phyloP scores from a whole-genome alignment of 2,113 vertebrate genomes.

The Gambusia holbrooki region DNA sequence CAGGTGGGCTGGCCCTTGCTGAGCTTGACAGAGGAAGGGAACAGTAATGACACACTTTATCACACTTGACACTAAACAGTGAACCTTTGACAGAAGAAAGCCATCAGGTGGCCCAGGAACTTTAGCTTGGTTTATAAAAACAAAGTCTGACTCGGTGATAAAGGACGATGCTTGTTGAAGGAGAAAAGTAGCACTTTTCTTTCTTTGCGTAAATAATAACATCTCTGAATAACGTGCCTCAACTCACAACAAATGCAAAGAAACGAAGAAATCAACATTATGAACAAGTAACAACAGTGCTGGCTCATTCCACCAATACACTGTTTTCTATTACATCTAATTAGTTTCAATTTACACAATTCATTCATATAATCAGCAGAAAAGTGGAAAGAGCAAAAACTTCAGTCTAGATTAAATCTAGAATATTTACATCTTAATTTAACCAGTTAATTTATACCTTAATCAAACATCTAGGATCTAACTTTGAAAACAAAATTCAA shows the following conservation, averaged over 20 bases:
- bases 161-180: background rate
- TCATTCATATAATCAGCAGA: too few relatives aligned
- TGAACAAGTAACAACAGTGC: too few relatives aligned
- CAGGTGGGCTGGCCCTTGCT: conserved; percentile 30
- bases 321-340: too few relatives aligned
- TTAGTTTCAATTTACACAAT: too few relatives aligned
- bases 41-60: conserved; percentile 67
- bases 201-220: background rate
- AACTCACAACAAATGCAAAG: background rate
- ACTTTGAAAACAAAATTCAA: too few relatives aligned
- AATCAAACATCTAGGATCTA: too few relatives aligned
- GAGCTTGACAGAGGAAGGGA: conserved; percentile 30
- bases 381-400: too few relatives aligned
- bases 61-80: conserved; percentile 43
- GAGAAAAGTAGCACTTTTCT: background rate
- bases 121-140: conserved; percentile 24
- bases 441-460: too few relatives aligned
- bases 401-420: too few relatives aligned
- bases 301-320: too few relatives aligned
- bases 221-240: background rate
- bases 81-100: conserved; percentile 20
- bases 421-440: too few relatives aligned
- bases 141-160: conserved; percentile 7
- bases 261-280: background rate
- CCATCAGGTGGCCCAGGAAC: conserved; percentile 18